Conservation (phyloP, 1,140 invertebrate genomes). For the Lepidurus couesii region DNA sequence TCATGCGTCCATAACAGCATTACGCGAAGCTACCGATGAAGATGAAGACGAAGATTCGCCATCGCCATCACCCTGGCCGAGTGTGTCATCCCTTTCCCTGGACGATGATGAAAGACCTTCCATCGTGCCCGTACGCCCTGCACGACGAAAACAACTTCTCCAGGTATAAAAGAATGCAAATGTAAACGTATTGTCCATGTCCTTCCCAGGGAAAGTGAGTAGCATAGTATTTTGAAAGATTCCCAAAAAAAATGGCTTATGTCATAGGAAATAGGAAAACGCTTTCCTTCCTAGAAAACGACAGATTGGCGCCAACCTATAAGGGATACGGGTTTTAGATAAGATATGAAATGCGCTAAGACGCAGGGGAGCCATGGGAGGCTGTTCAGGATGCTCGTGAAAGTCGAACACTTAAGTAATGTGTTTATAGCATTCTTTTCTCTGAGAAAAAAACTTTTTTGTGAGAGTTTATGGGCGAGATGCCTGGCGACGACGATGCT, state of each 20-base stretch:
- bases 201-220: not conserved
- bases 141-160: constrained; percentile 8
- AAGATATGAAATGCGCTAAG: not conserved
- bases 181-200: not conserved
- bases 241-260: not conserved
- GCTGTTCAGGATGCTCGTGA: not conserved
- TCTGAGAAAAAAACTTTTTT: not conserved
- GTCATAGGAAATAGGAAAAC: not conserved
- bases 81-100: not conserved
- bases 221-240: not conserved
- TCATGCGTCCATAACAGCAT: constrained; percentile 40
- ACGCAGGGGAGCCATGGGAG: not conserved
- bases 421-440: not conserved
- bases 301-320: not conserved
- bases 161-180: not conserved
- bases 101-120: not conserved
- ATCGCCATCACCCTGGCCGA: not conserved
- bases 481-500: not conserved
- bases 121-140: not conserved
- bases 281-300: not conserved
- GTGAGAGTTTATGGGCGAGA: not conserved
- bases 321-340: not conserved
- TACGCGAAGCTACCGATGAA: constrained; percentile 29
- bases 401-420: constrained; percentile 16
- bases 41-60: not conserved